A percentile compares a stretch with the other conserved stretches of the same genome.
Conservation (phyloP, 2,113 vertebrate species). For the Anoplopoma fimbria region DNA sequence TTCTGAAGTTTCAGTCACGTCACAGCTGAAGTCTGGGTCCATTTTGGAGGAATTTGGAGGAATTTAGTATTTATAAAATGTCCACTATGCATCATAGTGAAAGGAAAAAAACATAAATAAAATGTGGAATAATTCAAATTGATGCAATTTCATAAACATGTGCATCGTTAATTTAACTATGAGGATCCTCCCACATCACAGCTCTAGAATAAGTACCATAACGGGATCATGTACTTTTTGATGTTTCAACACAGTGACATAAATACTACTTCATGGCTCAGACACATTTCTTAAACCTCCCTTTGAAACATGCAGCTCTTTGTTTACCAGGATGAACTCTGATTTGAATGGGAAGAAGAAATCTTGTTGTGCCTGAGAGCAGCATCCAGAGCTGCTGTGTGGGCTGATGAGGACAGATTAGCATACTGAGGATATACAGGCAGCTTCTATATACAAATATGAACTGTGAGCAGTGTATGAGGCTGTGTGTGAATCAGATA, state of each 20-base stretch:
- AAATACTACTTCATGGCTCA: not conserved
- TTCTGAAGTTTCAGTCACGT: not conserved
- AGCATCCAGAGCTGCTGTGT: slow-evolving; percentile 33
- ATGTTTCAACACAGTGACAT: not conserved
- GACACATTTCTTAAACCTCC: not conserved
- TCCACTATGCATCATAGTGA: not conserved
- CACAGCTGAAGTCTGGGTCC: not conserved
- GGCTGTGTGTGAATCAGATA: not conserved
- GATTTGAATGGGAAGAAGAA: slow-evolving; percentile 10
- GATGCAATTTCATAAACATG: not conserved
- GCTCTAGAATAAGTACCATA: not conserved
- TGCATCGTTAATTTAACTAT: not conserved
- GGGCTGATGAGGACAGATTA: slow-evolving; percentile 45
- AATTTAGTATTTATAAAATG: not conserved
- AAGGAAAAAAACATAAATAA: not conserved
- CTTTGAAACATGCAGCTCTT: not conserved
- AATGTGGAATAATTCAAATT: not conserved
- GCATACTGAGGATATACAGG: slow-evolving; percentile 35
- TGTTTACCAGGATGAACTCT: slow-evolving; percentile 16
- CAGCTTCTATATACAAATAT: slow-evolving; percentile 1
- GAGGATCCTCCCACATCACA: not conserved
- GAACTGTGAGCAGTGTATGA: slow-evolving; percentile 2
- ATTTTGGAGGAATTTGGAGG: not conserved
- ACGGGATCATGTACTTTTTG: not conserved
- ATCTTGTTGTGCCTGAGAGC: not conserved